Evolutionary conservation across 2,113 vertebrate species (phyloP).

Genomic region (Syngnathus scovelli): DNA sequence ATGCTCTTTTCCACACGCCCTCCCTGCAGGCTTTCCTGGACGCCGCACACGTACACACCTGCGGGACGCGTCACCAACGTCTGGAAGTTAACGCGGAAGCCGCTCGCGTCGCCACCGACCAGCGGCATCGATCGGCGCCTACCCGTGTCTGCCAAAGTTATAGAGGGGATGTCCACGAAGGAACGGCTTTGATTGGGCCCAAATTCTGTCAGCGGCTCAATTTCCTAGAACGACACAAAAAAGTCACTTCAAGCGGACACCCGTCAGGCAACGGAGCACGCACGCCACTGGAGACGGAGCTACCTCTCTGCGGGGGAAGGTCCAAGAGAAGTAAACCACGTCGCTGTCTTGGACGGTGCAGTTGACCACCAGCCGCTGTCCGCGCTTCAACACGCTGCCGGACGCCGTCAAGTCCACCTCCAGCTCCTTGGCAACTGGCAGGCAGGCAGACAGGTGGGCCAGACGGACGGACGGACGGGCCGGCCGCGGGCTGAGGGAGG

Average conservation of each 20-base stretch:
- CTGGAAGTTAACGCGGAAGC: neutral
- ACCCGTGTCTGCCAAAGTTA: conserved; percentile 77
- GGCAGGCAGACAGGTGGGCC: neutral
- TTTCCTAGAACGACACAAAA: conserved; percentile 41
- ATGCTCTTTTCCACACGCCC: conserved; percentile 67
- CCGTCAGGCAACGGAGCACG: too few species aligned
- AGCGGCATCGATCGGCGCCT: neutral
- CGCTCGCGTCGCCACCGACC: too few species aligned
- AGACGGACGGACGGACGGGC: too few species aligned
- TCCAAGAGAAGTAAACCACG: conserved; percentile 83
- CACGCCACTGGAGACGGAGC: neutral
- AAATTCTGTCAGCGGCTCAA: conserved; percentile 77
- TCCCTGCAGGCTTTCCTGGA: conserved; percentile 68
- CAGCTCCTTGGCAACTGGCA: conserved; percentile 73
- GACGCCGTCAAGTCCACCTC: conserved; percentile 76
- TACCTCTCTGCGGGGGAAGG: conserved; percentile 81
- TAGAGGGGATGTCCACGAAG: conserved; percentile 75
- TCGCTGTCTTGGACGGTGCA: conserved; percentile 79
- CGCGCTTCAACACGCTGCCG: conserved; percentile 77
- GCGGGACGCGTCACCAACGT: conserved; percentile 4
- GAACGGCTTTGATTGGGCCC: conserved; percentile 75
- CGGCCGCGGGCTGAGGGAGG: too few species aligned
- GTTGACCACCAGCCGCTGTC: conserved; percentile 79
- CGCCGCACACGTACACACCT: conserved; percentile 77
- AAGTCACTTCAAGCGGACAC: too few species aligned